Evolutionary conservation across 2,888 invertebrate species (phyloP).

Genomic region (Zootermopsis nevadensis): DNA sequence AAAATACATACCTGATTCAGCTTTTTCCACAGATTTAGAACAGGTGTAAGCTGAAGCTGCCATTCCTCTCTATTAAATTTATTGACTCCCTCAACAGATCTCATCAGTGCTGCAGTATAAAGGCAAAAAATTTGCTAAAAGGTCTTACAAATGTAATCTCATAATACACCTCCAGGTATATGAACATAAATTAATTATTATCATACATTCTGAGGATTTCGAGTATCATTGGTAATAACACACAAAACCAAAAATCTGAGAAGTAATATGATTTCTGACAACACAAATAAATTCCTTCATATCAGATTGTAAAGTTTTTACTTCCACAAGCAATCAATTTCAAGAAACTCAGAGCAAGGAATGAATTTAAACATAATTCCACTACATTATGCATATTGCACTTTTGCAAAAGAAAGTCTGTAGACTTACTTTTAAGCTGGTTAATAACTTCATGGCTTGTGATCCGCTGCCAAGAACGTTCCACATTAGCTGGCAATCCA

Average conservation of each 20-base stretch:
- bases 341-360: neutral
- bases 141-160: no score
- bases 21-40: slow-evolving; percentile 88
- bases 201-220: no score
- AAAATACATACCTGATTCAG: slow-evolving; percentile 66
- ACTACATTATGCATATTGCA: neutral
- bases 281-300: no score
- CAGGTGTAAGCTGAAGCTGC: slow-evolving; percentile 73
- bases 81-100: slow-evolving; percentile 61
- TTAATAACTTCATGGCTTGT: slow-evolving; percentile 70
- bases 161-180: no score
- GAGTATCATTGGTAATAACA: no score
- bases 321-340: no score
- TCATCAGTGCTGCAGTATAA: slow-evolving; percentile 59
- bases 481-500: slow-evolving; percentile 88
- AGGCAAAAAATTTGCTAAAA: neutral
- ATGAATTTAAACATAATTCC: neutral
- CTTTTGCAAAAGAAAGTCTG: neutral
- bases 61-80: slow-evolving; percentile 66
- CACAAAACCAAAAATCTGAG: no score
- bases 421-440: slow-evolving; percentile 69
- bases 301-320: no score
- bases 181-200: no score
- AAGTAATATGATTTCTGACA: no score
- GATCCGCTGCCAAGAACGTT: slow-evolving; percentile 83